Base-by-base conservation (phyloP, 2,888 invertebrate genomes). In the Vesta saturnalis region DNA sequence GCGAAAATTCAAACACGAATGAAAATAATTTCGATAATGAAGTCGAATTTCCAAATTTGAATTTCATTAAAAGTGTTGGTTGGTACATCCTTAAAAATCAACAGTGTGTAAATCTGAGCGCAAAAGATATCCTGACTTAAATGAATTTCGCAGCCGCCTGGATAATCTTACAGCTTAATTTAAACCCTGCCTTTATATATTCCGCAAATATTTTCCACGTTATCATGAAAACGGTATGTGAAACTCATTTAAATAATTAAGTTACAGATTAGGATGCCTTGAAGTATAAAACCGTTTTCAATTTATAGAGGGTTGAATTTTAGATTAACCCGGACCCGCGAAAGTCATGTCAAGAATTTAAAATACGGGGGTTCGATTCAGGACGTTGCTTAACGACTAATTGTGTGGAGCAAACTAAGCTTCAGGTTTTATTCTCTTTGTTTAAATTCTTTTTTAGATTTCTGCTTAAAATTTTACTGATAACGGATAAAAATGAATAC, bases 311-410 rank as follows among this genome's bases (percentile, higher is more conserved):
- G 30, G 19, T 60, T 35, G 68, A 57, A 57, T 46, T 63, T 69
- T 66, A 69, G 69, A 66, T 71, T 71, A 65, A 69, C 69, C 69
- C 54, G 69, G 72, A 67, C 63, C 72, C 72, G 69, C 72, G 69
- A 72, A 72, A 72, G 64, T 64, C 72, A 69, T 72, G 72, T 72
- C 69, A 64, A 52, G 72, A 72, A 72, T 72, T 72, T 72, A 72
- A 72, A 72, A 69, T 67, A 69, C 66, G 57, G 61, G 63, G 65
- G 64, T 70, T 61, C 57, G 58, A 66, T 70, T 64, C 60, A 23
- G 61, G 39, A 67, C 60, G 55, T 55, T 64, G 68, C 60, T 64
- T 64, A 69, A 69, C 68, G 68, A 64, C 68, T 69, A 69, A 69
- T 69, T 69, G 68, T 64, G 58, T 64, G 47, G 56, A 47, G 56